Base-by-base conservation (phyloP, 2,888 invertebrate genomes). In the Phalera bucephala region DNA sequence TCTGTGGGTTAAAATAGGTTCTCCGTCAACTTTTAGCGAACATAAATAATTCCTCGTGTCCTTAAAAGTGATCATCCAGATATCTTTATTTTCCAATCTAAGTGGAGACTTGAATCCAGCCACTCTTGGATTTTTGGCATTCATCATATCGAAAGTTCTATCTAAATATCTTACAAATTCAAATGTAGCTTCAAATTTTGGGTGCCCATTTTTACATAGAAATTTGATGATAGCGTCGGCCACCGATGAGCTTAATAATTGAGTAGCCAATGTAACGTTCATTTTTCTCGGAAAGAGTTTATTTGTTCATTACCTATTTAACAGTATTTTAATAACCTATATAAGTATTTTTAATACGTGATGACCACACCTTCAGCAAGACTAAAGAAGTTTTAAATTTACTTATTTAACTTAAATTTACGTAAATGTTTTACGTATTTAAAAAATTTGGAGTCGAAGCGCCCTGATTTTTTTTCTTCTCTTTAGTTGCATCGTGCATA, bases 141-240 rank as follows among this genome's bases (percentile, higher is more conserved):
- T 41, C 9, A 36, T 6, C 1, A 37, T 10, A 31, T 44, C 41
- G 19, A 44, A 42, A 6, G 41, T 2, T 27, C 41, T 31, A 23
- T 43, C 39, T 7, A 44, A 11, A n/a, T 21, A 21, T 33, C 42
- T 26, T 1, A 41, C 28, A 12, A 26, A 45, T 19, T 44, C 30
- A 1, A 15, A 26, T 2, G 36, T 44, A 1, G 43, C 38, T 32
- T 44, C n/a, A 27, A 48, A 48, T n/a, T 30, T 20, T 6, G 14
- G 11, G 36, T 46, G n/a, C 4, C 34, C 36, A 37, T 23, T 45
- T 4, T 1, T 6, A 10, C 40, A 14, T 10, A 46, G 21, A 29
- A 40, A 47, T 2, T 51, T n/a, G n/a, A n/a, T 40, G 11, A 47
- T 44, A 17, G 30, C 40, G 17, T 40, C 33, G 13, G 45, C 36